A percentile compares a stretch with the other conserved stretches of the same genome.
Evolutionary conservation across 1,140 invertebrate genomes (phyloP).

Genomic region (Cydia strobilella): DNA sequence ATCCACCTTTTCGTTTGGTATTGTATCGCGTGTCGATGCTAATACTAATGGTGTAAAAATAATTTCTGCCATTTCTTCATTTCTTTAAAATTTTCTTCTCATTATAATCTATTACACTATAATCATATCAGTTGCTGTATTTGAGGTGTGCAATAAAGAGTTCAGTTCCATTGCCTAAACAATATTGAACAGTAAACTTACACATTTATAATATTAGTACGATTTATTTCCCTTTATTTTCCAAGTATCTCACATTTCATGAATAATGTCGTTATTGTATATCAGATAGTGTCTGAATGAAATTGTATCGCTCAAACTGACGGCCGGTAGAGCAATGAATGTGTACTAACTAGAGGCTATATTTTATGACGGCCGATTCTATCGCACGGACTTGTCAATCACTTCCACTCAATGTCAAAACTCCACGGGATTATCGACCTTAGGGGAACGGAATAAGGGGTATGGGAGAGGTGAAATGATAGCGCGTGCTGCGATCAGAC

Average conservation of each 20-base stretch:
- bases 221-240: background rate
- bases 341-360: conserved; percentile 75
- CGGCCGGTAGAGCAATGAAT: conserved; percentile 69
- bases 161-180: no score
- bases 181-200: background rate
- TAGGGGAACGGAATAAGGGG: conserved; percentile 38
- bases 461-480: background rate
- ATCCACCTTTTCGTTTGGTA: no score
- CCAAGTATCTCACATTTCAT: background rate
- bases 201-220: background rate
- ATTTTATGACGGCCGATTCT: conserved; percentile 72
- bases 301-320: conserved; percentile 34
- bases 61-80: no score
- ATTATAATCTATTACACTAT: no score
- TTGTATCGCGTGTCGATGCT: no score
- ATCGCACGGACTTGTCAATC: conserved; percentile 77
- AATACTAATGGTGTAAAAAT: no score
- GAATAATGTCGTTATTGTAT: conserved; percentile 25
- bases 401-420: conserved; percentile 52
- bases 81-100: no score
- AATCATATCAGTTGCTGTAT: no score
- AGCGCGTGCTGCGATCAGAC: conserved; percentile 52
- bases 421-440: conserved; percentile 45
- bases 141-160: no score
- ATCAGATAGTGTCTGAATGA: conserved; percentile 16